Evolutionary conservation across 2,888 invertebrate genomes (phyloP), one percentile per base, ranked within the genome.

Genomic region (Ochropacha duplaris): DNA sequence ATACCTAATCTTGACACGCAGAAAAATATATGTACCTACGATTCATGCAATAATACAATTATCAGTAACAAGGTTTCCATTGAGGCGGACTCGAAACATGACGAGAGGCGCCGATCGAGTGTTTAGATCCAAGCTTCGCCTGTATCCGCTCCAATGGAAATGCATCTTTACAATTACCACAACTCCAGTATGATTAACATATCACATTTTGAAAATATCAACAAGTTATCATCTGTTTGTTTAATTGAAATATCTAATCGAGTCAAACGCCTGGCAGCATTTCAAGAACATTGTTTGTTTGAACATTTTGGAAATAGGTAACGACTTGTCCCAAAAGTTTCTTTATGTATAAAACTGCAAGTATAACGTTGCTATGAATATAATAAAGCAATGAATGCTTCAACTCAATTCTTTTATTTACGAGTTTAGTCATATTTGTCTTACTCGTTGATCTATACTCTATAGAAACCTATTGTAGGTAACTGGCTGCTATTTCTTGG

Each of bases 301-400:
- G 8, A 52, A 26, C 54, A 55, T 78, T 75, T 65, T n/a, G n/a
- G 68, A 64, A 62, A 64, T 58, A 60, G n/a, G n/a, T n/a, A 56
- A 69, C 73, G 84, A 81, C 84, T 86, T 82, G 86, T 79, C 79
- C 81, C 71, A 68, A 72, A 56, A 72, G 80, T 84, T 85, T 83
- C 76, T 74, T 74, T 76, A 70, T 81, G 65, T 74, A 71, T 79
- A 74, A 87, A 86, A 81, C 76, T 81, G 78, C 83, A 84, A 85
- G 86, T 87, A 72, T 70, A 60, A 72, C 71, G 71, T 77, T 66
- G 56, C 71, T 79, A 76, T 78, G 68, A n/a, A 76, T 77, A 68
- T 62, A 84, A 84, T 86, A 86, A 84, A 86, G 76, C 72, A 72
- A 70, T 77, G 66, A 58, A 68, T 76, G 74, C 72, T 72, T 78